Evolutionary conservation across 2,888 invertebrate genomes (phyloP).

Genomic region (Cybosia mesomella): DNA sequence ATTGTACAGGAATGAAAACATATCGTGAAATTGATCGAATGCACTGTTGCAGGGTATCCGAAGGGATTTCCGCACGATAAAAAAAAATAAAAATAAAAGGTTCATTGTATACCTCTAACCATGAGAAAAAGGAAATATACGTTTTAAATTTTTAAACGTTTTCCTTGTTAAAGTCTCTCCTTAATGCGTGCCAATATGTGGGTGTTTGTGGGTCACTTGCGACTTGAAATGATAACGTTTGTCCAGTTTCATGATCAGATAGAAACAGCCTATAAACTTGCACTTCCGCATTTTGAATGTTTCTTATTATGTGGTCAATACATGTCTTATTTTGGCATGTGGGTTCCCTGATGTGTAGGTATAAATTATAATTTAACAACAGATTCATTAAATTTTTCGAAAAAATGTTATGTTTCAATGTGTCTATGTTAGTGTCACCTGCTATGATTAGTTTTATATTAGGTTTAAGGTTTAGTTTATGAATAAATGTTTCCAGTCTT

Average conservation of each 20-base stretch:
- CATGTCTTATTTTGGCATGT: not conserved
- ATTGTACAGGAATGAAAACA: too few species aligned
- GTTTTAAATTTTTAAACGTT: not conserved
- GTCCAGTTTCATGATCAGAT: too few species aligned
- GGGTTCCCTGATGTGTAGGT: not conserved
- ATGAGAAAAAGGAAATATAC: not conserved
- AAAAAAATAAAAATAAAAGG: too few species aligned
- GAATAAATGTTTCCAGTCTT: not conserved
- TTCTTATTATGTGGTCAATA: not conserved
- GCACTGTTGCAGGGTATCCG: not conserved
- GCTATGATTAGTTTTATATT: not conserved
- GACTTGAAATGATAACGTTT: not conserved
- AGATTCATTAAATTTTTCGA: too few species aligned
- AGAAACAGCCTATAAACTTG: too few species aligned
- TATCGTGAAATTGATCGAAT: not conserved
- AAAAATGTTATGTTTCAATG: not conserved
- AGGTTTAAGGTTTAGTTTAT: not conserved
- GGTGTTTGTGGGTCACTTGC: not conserved
- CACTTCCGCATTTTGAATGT: not conserved
- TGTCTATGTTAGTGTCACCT: not conserved
- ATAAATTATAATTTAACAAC: too few species aligned
- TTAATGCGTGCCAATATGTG: not conserved
- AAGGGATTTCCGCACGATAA: too few species aligned
- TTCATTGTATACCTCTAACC: too few species aligned
- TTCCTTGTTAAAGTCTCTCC: not conserved